Evolutionary conservation across 2,113 vertebrate genomes (phyloP).

Genomic region (Cisticola juncidis): DNA sequence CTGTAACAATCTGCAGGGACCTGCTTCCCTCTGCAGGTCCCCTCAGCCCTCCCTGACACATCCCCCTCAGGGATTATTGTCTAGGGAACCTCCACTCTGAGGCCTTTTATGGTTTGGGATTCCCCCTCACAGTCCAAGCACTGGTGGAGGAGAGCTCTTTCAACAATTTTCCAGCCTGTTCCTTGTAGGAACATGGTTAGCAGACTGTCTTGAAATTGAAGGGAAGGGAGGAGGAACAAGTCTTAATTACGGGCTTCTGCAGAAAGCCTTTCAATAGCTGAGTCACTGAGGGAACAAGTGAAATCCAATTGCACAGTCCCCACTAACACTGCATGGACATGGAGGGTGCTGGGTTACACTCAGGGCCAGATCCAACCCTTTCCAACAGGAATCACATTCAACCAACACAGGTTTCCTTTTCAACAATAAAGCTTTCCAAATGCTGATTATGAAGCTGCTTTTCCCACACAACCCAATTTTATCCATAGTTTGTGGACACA

Average conservation of each 20-base stretch:
- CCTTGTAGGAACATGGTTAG: background rate
- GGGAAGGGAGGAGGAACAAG: background rate
- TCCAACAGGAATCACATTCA: background rate
- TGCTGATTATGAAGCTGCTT: background rate
- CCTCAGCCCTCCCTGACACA: background rate
- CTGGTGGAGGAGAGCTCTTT: background rate
- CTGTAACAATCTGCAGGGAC: background rate
- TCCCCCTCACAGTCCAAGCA: background rate
- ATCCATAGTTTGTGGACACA: background rate
- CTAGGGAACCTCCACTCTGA: background rate
- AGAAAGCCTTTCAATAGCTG: background rate
- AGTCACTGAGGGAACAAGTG: background rate
- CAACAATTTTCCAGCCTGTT: background rate
- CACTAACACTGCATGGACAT: background rate
- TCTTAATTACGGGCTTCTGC: background rate
- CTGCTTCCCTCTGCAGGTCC: background rate
- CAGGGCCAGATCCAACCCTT: background rate
- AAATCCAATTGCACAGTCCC: background rate
- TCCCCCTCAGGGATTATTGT: too few species aligned
- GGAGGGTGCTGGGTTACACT: too few species aligned
- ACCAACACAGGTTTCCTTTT: background rate
- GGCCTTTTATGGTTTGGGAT: accelerated
- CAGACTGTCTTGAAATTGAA: background rate
- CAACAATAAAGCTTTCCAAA: background rate
- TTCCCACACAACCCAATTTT: background rate